phyloP scores from a whole-genome alignment of 2,888 invertebrate species.

The Eretmocerus hayati region DNA sequence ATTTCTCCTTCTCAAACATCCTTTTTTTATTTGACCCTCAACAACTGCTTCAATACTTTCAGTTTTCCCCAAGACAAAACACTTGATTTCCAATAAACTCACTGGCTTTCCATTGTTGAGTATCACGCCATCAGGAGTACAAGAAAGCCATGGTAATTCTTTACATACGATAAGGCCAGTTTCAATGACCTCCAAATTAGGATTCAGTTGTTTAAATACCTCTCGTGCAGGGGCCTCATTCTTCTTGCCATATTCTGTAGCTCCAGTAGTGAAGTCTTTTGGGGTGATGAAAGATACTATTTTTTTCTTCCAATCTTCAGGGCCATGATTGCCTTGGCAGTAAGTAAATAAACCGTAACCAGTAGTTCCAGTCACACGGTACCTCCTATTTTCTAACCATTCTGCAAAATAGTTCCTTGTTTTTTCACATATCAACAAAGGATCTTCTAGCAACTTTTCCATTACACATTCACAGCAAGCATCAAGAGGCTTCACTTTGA shows the following conservation, averaged over 20 bases:
- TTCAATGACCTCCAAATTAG: slow-evolving; percentile 19
- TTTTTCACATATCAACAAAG: slow-evolving; percentile 14
- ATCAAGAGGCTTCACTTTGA: slow-evolving; percentile 1
- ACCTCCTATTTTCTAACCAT: slow-evolving; percentile 21
- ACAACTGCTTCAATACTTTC: not conserved
- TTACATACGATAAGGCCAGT: slow-evolving; percentile 24
- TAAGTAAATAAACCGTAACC: slow-evolving; percentile 27
- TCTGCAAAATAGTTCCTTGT: slow-evolving; percentile 4
- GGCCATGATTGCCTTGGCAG: slow-evolving; percentile 21
- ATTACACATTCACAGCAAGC: slow-evolving; percentile 15
- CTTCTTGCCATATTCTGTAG: slow-evolving; percentile 23
- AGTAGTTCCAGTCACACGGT: slow-evolving; percentile 23
- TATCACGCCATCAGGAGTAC: slow-evolving; percentile 28
- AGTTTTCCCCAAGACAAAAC: slow-evolving; percentile 25
- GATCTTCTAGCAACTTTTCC: slow-evolving; percentile 9
- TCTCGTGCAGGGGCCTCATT: slow-evolving; percentile 22
- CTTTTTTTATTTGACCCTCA: not conserved
- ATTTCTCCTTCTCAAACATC: not conserved
- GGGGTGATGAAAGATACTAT: too few species aligned
- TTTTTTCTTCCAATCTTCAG: slow-evolving; percentile 25
- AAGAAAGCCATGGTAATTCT: slow-evolving; percentile 27
- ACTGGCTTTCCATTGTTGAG: slow-evolving; percentile 21
- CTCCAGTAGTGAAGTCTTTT: slow-evolving; percentile 18
- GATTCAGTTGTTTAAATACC: slow-evolving; percentile 9
- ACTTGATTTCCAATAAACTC: slow-evolving; percentile 30